Conservation (phyloP, 2,888 invertebrate species). For the Nineta flava region DNA sequence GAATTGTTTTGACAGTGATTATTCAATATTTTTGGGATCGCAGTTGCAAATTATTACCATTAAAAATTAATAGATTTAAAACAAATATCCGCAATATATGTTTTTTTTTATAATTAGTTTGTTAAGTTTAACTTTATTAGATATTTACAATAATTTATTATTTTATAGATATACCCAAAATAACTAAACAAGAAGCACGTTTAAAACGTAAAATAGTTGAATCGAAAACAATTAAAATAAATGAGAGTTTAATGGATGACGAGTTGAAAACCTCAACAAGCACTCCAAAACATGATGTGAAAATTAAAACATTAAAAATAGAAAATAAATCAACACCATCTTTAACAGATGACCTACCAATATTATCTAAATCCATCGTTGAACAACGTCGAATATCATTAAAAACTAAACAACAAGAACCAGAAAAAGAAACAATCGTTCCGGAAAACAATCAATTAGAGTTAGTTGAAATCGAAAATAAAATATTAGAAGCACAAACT, state of each 20-base stretch:
- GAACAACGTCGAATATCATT: slow-evolving; percentile 15
- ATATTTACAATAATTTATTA: too few relatives aligned
- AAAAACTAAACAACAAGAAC: slow-evolving; percentile 2
- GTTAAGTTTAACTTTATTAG: too few relatives aligned
- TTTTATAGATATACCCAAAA: slow-evolving; percentile 7
- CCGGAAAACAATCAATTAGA: slow-evolving; percentile 29
- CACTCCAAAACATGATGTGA: slow-evolving; percentile 13
- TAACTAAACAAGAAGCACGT: slow-evolving; percentile 24
- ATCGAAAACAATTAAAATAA: slow-evolving; percentile 18
- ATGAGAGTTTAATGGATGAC: slow-evolving; percentile 28
- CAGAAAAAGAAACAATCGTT: slow-evolving; percentile 18
- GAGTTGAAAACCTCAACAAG: slow-evolving; percentile 20
- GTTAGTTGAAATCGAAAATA: slow-evolving; percentile 41
- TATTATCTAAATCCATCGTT: slow-evolving; percentile 21
- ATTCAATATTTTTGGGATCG: too few relatives aligned
- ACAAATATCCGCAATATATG: too few relatives aligned
- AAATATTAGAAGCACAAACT: slow-evolving; percentile 39
- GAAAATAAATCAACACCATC: slow-evolving; percentile 22
- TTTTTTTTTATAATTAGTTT: too few relatives aligned
- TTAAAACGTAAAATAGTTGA: slow-evolving; percentile 33
- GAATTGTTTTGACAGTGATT: too few relatives aligned
- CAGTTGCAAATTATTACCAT: too few relatives aligned
- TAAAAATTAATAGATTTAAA: too few relatives aligned
- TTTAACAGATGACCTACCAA: slow-evolving; percentile 24
- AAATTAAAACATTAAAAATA: slow-evolving; percentile 26